A percentile compares a stretch with the other conserved stretches of the same genome.
Evolutionary conservation across 2,113 vertebrate species (phyloP).

Genomic region (Gambusia holbrooki): DNA sequence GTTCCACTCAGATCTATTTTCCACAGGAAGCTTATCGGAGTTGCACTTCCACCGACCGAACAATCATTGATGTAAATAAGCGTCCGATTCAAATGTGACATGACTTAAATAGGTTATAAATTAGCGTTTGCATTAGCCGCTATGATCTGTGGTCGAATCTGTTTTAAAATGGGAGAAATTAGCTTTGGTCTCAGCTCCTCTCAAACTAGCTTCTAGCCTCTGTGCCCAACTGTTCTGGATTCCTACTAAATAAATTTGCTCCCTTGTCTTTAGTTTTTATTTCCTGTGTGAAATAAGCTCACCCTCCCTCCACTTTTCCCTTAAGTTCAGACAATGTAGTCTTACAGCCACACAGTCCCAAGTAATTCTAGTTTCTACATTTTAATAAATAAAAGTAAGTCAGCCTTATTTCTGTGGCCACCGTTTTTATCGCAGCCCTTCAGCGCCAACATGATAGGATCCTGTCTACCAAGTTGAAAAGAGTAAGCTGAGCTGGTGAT

Average conservation of each 20-base stretch:
- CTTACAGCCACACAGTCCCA: background rate
- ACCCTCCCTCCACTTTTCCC: background rate
- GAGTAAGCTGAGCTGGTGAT: background rate
- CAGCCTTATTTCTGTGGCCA: background rate
- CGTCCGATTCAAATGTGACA: too few relatives aligned
- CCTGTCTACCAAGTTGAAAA: background rate
- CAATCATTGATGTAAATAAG: background rate
- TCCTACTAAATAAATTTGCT: background rate
- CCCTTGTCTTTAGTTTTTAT: background rate
- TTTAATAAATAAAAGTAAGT: conserved; percentile 29
- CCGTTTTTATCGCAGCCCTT: conserved; percentile 1
- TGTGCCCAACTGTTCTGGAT: background rate
- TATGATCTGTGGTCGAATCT: background rate
- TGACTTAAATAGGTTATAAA: too few relatives aligned
- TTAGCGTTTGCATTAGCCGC: too few relatives aligned
- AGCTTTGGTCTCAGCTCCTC: background rate
- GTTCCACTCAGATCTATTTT: background rate
- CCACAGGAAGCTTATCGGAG: background rate
- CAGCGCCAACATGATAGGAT: conserved; percentile 9
- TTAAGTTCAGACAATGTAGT: background rate
- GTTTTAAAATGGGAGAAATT: background rate
- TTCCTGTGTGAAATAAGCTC: background rate
- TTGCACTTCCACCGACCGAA: background rate
- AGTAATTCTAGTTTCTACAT: conserved; percentile 5
- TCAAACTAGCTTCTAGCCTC: background rate